Percentiles rank a stretch among this genome's conserved stretches.
Evolutionary conservation across 2,797 vertebrate genomes (phyloP).

Genomic region (Diplodus sargus): DNA sequence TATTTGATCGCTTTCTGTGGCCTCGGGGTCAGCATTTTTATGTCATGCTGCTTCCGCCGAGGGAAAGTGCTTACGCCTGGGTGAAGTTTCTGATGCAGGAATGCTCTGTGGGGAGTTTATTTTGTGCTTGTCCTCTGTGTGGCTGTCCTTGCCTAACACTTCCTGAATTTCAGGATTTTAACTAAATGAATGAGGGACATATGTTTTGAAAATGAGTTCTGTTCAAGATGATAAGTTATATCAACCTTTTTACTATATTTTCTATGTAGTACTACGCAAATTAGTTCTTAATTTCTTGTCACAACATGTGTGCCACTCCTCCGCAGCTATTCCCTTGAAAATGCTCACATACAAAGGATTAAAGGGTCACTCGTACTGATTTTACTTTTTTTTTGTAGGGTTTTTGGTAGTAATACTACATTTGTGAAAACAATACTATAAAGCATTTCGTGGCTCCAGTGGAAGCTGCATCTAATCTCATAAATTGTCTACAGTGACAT

Average conservation of each 20-base stretch:
- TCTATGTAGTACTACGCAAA: background rate
- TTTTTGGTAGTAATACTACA: too few species aligned
- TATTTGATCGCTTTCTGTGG: conserved; percentile 63
- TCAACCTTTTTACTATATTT: background rate
- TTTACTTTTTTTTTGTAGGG: too few species aligned
- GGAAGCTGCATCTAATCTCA: too few species aligned
- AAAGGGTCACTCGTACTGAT: too few species aligned
- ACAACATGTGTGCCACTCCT: background rate
- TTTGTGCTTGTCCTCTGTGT: conserved; percentile 25
- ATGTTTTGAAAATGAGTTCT: conserved; percentile 17
- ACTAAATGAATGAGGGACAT: background rate
- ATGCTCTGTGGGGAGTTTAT: conserved; percentile 30
- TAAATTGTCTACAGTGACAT: too few species aligned
- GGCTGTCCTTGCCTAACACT: conserved; percentile 28
- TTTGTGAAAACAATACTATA: too few species aligned
- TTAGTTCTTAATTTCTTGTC: conserved; percentile 4
- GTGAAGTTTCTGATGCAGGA: conserved; percentile 35
- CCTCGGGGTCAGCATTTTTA: conserved; percentile 65
- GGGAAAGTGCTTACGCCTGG: conserved; percentile 42
- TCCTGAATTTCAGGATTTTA: conserved; percentile 10
- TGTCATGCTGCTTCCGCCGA: conserved; percentile 38
- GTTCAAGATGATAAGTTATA: background rate
- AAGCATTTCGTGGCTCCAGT: too few species aligned
- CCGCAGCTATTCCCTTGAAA: conserved; percentile 1
- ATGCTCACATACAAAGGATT: conserved; percentile 26